Percentiles rank a stretch among this genome's conserved stretches.
phyloP scores from a whole-genome alignment of 2,888 invertebrate genomes.

The Cantharis nigra region DNA sequence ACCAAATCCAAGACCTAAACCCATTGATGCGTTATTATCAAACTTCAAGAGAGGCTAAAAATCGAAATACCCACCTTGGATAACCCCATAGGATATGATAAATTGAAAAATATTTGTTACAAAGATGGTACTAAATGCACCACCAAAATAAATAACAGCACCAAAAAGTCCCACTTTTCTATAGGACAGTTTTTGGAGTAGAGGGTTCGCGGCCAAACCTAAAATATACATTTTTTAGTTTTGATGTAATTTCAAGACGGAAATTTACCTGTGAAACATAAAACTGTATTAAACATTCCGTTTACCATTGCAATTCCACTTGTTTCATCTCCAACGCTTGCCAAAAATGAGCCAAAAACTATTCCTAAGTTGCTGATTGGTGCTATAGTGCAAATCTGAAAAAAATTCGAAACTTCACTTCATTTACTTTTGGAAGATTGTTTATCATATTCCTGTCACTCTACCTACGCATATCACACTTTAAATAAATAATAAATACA shows the following conservation, averaged over 20 bases:
- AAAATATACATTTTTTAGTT: conserved; percentile 37
- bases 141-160: conserved; percentile 65
- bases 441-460: not conserved
- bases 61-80: conserved; percentile 60
- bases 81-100: conserved; percentile 66
- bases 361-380: conserved; percentile 73
- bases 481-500: not conserved
- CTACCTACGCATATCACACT: not conserved
- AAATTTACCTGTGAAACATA: conserved; percentile 64
- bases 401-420: not conserved
- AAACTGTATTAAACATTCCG: conserved; percentile 69
- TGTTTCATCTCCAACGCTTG: conserved; percentile 68
- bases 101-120: conserved; percentile 66
- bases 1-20: conserved; percentile 70
- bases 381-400: conserved; percentile 69
- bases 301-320: conserved; percentile 72
- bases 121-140: conserved; percentile 67
- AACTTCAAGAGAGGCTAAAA: not conserved
- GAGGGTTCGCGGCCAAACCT: conserved; percentile 71
- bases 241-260: not conserved
- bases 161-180: conserved; percentile 70
- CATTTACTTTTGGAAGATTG: not conserved
- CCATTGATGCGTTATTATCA: not conserved
- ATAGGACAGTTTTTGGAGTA: conserved; percentile 68
- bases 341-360: conserved; percentile 71